These are phyloP conservation scores for Rhagoletis pomonella DNA, from an alignment of 1,140 invertebrate species.

Conservation along the genomic window DNA sequence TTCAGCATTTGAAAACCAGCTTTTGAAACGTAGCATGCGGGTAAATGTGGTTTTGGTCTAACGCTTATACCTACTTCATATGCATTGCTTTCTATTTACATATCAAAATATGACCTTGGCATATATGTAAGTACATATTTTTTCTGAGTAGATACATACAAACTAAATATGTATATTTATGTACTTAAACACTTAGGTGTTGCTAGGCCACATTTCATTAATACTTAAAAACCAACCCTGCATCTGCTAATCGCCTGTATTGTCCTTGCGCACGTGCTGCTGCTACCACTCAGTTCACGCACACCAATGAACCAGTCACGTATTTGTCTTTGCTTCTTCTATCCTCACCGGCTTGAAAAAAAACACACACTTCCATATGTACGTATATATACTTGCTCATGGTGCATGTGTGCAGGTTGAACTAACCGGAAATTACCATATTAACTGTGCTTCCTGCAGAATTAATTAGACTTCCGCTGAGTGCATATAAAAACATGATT, in stretches of 20 bases:
- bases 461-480: constrained; percentile 57
- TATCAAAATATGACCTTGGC: no score
- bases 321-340: background rate
- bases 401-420: constrained; percentile 2
- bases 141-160: no score
- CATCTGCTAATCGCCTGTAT: background rate
- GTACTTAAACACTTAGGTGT: no score
- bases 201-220: background rate
- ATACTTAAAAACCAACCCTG: background rate
- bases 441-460: constrained; percentile 59
- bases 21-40: no score
- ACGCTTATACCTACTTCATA: no score
- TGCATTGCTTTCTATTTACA: no score
- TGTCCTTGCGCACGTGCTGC: background rate
- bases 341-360: no score
- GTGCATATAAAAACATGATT: background rate
- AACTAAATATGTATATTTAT: no score
- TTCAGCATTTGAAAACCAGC: no score
- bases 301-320: background rate
- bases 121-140: no score
- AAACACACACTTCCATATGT: background rate
- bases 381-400: background rate
- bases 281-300: background rate
- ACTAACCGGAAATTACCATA: constrained; percentile 58
- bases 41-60: no score